Evolutionary conservation across 2,888 invertebrate species (phyloP).

Genomic region (Polymixis flavicincta): DNA sequence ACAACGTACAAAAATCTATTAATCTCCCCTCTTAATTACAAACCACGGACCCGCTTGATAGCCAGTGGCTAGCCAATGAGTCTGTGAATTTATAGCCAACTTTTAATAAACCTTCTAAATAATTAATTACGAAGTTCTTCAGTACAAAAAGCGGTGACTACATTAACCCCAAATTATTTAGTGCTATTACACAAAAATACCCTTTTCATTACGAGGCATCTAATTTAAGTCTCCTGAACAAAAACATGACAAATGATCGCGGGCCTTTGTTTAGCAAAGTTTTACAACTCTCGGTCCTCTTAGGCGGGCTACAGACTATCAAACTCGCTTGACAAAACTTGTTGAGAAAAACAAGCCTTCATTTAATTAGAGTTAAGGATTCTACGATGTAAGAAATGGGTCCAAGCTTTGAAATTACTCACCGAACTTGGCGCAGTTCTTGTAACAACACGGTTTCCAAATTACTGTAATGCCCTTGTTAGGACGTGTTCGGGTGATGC

Average conservation of each 20-base stretch:
- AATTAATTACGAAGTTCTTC: slow-evolving; percentile 67
- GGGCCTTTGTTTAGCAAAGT: slow-evolving; percentile 64
- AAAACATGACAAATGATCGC: slow-evolving; percentile 70
- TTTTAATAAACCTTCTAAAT: slow-evolving; percentile 67
- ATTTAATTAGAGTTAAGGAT: slow-evolving; percentile 67
- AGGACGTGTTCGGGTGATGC: slow-evolving; percentile 35
- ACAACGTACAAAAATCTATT: slow-evolving; percentile 48
- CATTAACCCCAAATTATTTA: slow-evolving; percentile 69
- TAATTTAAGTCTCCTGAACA: slow-evolving; percentile 68
- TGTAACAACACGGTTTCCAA: slow-evolving; percentile 43
- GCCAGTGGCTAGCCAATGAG: slow-evolving; percentile 59
- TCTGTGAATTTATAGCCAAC: slow-evolving; percentile 56
- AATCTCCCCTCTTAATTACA: slow-evolving; percentile 54
- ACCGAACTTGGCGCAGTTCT: slow-evolving; percentile 43
- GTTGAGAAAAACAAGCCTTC: slow-evolving; percentile 65
- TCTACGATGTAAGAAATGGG: slow-evolving; percentile 59
- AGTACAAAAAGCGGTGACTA: slow-evolving; percentile 64
- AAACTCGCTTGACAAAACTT: slow-evolving; percentile 66
- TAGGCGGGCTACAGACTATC: slow-evolving; percentile 62
- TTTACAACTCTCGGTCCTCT: slow-evolving; percentile 62
- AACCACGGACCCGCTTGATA: slow-evolving; percentile 39
- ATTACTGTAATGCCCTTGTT: slow-evolving; percentile 47
- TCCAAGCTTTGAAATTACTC: slow-evolving; percentile 55
- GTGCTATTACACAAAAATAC: slow-evolving; percentile 68
- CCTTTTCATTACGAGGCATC: slow-evolving; percentile 66